These are phyloP conservation scores for Myrmophylax atrothorax DNA, from an alignment of 2,113 vertebrate genomes.

Conservation along the genomic window DNA sequence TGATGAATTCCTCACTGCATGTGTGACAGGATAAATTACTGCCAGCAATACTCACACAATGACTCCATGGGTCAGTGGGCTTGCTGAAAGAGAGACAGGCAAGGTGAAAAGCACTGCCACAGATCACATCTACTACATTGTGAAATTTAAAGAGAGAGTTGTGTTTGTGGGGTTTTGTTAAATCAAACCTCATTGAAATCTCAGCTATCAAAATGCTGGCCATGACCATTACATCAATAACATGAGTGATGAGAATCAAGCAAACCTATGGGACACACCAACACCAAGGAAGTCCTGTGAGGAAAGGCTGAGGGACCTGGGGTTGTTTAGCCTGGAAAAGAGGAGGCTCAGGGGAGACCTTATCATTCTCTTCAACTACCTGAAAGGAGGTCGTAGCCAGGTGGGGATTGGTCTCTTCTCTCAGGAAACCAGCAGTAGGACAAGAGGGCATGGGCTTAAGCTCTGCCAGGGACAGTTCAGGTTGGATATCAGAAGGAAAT, in stretches of 20 bases:
- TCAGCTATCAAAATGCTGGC: background rate
- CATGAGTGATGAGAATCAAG: background rate
- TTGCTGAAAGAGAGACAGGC: background rate
- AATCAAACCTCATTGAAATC: background rate
- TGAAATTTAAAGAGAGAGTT: background rate
- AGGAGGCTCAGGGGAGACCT: too few species aligned
- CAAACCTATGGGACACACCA: background rate
- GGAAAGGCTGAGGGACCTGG: too few species aligned
- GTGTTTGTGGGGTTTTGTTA: background rate
- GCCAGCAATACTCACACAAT: background rate
- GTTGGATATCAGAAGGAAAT: too few species aligned
- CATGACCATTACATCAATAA: background rate
- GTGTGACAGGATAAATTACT: slow-evolving; percentile 33
- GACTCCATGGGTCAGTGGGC: background rate
- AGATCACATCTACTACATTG: background rate
- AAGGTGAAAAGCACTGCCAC: background rate
- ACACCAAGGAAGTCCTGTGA: background rate
- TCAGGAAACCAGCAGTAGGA: too few species aligned
- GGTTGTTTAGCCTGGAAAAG: too few species aligned
- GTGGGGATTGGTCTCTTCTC: too few species aligned
- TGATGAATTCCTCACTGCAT: slow-evolving; percentile 1
- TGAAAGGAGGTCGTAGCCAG: too few species aligned
- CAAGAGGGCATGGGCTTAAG: too few species aligned
- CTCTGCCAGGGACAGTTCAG: too few species aligned
- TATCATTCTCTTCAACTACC: too few species aligned